Evolutionary conservation across 37 sponge, comb jelly and placozoan genomes (phyloP).

Genomic region (Amphimedon queenslandica): DNA sequence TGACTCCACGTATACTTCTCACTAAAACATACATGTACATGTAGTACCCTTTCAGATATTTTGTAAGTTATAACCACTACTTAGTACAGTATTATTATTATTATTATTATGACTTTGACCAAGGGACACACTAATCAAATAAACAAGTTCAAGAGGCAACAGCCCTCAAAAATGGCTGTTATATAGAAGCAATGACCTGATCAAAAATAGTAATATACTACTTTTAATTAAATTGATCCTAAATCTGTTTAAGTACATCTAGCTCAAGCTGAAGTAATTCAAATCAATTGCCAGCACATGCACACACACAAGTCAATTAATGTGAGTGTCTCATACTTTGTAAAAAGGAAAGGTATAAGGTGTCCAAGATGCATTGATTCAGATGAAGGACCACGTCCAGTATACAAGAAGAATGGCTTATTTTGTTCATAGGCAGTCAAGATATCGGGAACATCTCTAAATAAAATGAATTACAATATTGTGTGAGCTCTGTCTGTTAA

Average conservation of each 20-base stretch:
- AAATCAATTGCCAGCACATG: neutral
- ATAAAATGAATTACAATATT: too few relatives aligned
- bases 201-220: neutral
- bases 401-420: conserved; percentile 97
- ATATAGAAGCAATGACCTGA: neutral
- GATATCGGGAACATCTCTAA: conserved; percentile 79
- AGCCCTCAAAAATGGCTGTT: conserved; percentile 5
- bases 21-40: too few relatives aligned
- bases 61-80: too few relatives aligned
- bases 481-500: too few relatives aligned
- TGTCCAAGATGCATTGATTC: conserved; percentile 98
- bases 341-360: conserved; percentile 96
- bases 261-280: too few relatives aligned
- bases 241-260: too few relatives aligned
- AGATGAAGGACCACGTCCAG: conserved; percentile 98
- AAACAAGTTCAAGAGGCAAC: too few relatives aligned
- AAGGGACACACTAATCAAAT: too few relatives aligned
- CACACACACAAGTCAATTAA: neutral
- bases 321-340: conserved; percentile 76
- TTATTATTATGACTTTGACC: too few relatives aligned
- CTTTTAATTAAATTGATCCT: neutral
- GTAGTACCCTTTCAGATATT: too few relatives aligned
- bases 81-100: too few relatives aligned
- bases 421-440: conserved; percentile 82
- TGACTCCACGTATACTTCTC: too few relatives aligned